A percentile compares a stretch with the other conserved stretches of the same genome.
These are phyloP conservation scores for Sinonovacula constricta DNA, from an alignment of 1,140 invertebrate species.

Conservation along the genomic window DNA sequence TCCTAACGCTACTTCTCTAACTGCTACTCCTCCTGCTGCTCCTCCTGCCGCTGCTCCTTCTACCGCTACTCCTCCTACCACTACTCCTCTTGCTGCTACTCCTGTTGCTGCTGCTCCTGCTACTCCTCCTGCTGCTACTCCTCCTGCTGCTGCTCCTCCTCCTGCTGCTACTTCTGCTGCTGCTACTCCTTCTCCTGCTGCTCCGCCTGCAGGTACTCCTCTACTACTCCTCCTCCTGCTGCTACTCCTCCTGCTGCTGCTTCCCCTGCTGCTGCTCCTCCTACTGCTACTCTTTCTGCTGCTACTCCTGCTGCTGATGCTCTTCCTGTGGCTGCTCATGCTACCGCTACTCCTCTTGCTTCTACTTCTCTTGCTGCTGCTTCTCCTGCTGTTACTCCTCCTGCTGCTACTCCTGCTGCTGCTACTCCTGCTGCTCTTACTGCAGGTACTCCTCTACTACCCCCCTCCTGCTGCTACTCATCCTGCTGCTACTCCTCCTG, in stretches of 20 bases:
- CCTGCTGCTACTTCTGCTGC: background rate
- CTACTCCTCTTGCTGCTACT: no score
- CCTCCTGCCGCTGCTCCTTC: background rate
- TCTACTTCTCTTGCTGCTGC: background rate
- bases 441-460: background rate
- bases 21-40: background rate
- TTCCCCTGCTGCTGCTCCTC: background rate
- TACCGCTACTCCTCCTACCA: background rate
- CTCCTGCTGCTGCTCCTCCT: background rate
- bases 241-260: background rate
- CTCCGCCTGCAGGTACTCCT: background rate
- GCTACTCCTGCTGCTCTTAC: background rate
- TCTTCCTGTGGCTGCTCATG: background rate
- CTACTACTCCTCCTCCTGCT: background rate
- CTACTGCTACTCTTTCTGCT: background rate
- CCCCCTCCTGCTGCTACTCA: no score
- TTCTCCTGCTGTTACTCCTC: background rate
- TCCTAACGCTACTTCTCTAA: background rate
- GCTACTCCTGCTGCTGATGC: background rate
- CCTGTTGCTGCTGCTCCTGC: no score
- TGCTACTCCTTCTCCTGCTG: background rate
- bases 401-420: constrained; percentile 1
- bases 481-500: no score
- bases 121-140: no score
- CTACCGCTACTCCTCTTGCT: background rate